phyloP scores from a whole-genome alignment of 2,113 vertebrate genomes.

The Onychostoma macrolepis region DNA sequence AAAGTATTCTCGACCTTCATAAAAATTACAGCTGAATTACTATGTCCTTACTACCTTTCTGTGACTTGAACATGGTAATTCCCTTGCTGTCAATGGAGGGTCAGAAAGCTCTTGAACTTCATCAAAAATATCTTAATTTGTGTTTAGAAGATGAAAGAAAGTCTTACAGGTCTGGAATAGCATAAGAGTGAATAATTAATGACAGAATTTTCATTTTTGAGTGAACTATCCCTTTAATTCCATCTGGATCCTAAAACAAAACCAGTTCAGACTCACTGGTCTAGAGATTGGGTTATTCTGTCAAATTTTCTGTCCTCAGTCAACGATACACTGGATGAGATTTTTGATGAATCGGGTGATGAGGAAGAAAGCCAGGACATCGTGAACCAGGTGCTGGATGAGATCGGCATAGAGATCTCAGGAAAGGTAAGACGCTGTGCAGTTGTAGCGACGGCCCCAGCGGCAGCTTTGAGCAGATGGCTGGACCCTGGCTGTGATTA shows the following conservation, averaged over 20 bases:
- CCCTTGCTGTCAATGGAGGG: too few relatives aligned
- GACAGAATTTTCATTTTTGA: too few relatives aligned
- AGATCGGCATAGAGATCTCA: conserved; percentile 97
- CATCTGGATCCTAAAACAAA: not conserved
- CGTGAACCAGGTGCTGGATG: conserved; percentile 96
- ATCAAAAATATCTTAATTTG: too few relatives aligned
- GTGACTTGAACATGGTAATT: too few relatives aligned
- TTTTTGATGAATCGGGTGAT: conserved; percentile 95
- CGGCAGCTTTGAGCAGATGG: conserved; percentile 34
- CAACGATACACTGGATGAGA: conserved; percentile 94
- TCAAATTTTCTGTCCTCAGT: conserved; percentile 66
- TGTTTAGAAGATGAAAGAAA: too few relatives aligned
- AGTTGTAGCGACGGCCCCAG: not conserved
- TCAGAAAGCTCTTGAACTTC: too few relatives aligned
- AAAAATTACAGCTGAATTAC: too few relatives aligned
- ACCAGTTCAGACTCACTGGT: not conserved
- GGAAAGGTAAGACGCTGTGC: conserved; percentile 82
- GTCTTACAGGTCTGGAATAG: too few relatives aligned
- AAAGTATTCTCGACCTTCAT: too few relatives aligned
- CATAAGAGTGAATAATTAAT: too few relatives aligned
- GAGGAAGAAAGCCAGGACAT: conserved; percentile 98
- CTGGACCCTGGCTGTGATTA: conserved; percentile 44
- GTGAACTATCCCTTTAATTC: too few relatives aligned
- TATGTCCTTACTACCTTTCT: too few relatives aligned
- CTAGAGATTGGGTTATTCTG: not conserved